Conservation (phyloP, 2,797 vertebrate genomes). For the Darevskia nairensis region DNA sequence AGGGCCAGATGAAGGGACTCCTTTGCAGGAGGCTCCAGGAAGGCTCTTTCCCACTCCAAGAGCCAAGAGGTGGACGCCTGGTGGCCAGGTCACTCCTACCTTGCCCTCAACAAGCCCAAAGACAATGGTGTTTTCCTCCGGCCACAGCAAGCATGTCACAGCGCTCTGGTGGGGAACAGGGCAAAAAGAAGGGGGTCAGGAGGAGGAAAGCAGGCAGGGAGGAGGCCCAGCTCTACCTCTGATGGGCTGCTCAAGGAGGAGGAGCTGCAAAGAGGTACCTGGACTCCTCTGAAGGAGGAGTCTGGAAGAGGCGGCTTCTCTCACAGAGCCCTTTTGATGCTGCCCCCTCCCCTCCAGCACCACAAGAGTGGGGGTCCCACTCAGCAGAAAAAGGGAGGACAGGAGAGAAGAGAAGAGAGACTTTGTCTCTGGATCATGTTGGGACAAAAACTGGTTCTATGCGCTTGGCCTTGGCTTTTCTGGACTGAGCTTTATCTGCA, state of each 20-base stretch:
- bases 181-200: not conserved
- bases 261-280: too few relatives aligned
- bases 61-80: not conserved
- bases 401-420: not conserved
- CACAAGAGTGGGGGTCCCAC: not conserved
- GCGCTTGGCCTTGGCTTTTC: too few relatives aligned
- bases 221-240: too few relatives aligned
- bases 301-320: not conserved
- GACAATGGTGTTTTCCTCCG: constrained; percentile 87
- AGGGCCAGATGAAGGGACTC: not conserved
- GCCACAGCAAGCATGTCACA: constrained; percentile 91
- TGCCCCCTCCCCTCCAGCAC: not conserved
- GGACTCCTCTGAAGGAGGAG: not conserved
- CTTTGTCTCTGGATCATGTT: too few relatives aligned
- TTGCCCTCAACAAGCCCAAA: constrained; percentile 95
- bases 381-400: too few relatives aligned
- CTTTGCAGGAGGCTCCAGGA: not conserved
- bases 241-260: not conserved
- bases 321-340: not conserved
- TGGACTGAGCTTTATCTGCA: too few relatives aligned
- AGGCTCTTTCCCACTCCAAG: not conserved
- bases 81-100: constrained; percentile 73
- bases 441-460: too few relatives aligned
- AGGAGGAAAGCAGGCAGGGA: not conserved
- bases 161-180: constrained; percentile 83